Evolutionary conservation across 2,113 vertebrate genomes (phyloP).

Genomic region (Shinisaurus crocodilurus): DNA sequence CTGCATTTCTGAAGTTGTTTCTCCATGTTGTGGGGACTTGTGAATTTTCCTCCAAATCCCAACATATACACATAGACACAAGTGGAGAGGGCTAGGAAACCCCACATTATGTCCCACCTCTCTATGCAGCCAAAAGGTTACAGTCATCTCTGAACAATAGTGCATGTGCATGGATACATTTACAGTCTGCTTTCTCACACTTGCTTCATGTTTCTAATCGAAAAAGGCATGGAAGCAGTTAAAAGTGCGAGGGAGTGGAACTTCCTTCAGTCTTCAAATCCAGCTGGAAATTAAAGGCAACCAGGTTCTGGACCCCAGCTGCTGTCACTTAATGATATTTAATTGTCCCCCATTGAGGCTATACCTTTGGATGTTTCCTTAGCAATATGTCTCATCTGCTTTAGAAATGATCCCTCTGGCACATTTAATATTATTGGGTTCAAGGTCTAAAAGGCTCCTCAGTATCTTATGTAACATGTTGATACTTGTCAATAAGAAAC

Average conservation of each 20-base stretch:
- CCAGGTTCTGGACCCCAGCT: background rate
- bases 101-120: too few species aligned
- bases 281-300: background rate
- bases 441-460: background rate
- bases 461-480: slow-evolving; percentile 3
- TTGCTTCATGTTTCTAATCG: background rate
- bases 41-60: too few species aligned
- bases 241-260: background rate
- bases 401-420: background rate
- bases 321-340: slow-evolving; percentile 20
- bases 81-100: too few species aligned
- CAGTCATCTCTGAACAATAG: background rate
- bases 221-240: background rate
- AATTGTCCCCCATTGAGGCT: slow-evolving; percentile 5
- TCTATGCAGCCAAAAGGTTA: background rate
- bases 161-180: background rate
- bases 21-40: too few species aligned
- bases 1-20: too few species aligned
- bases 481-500: slow-evolving; percentile 28
- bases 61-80: too few species aligned
- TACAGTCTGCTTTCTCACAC: background rate
- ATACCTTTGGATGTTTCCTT: background rate
- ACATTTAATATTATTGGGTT: slow-evolving; percentile 6
- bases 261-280: background rate
- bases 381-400: slow-evolving; percentile 1